phyloP scores from a whole-genome alignment of 2,797 vertebrate genomes.

The Rallus crepitans region DNA sequence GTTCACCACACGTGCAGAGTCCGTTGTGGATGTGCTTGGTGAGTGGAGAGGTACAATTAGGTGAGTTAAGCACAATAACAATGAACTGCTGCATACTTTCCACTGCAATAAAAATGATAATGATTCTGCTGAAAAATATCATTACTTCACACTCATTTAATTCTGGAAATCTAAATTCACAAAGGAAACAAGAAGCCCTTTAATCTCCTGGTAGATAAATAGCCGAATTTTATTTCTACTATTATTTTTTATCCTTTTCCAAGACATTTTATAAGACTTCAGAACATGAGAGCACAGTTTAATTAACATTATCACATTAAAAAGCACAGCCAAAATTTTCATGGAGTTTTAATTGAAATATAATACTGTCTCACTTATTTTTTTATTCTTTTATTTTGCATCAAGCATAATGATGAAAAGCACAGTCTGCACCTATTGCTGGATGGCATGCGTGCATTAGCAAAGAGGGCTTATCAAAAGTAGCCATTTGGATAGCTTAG shows the following conservation, averaged over 20 bases:
- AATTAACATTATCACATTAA: constrained; percentile 73
- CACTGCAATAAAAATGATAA: constrained; percentile 64
- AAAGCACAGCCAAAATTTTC: constrained; percentile 63
- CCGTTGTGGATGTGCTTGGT: not conserved
- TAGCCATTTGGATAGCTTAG: not conserved
- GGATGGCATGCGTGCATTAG: not conserved
- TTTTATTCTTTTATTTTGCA: not conserved
- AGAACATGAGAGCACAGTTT: constrained; percentile 51
- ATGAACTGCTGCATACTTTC: constrained; percentile 32
- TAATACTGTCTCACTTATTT: constrained; percentile 37
- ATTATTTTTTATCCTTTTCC: constrained; percentile 67
- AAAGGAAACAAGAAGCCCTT: constrained; percentile 70
- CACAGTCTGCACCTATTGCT: not conserved
- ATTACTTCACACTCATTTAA: constrained; percentile 74
- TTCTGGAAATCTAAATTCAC: constrained; percentile 75
- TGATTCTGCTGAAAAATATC: constrained; percentile 62
- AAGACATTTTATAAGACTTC: constrained; percentile 60
- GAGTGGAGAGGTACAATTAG: constrained; percentile 4
- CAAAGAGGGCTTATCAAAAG: not conserved
- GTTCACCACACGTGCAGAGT: not conserved
- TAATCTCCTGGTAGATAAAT: constrained; percentile 66
- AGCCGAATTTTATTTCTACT: constrained; percentile 67
- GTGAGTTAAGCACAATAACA: constrained; percentile 42
- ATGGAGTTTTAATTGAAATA: constrained; percentile 73
- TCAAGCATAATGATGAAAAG: not conserved